phyloP scores from a whole-genome alignment of 2,888 invertebrate species.

The Luperina nickerlii region DNA sequence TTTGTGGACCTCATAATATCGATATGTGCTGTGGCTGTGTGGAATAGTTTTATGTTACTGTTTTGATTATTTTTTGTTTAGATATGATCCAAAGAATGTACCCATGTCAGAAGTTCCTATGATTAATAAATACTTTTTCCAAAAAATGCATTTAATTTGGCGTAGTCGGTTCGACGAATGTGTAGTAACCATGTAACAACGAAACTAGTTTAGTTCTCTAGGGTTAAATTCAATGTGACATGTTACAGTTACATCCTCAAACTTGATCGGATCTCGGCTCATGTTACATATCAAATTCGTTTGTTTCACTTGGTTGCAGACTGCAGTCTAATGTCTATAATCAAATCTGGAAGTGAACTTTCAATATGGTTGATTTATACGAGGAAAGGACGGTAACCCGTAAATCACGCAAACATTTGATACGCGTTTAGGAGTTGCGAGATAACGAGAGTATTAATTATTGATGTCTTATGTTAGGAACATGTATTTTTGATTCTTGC shows the following conservation, averaged over 20 bases:
- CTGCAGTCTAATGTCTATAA: constrained; percentile 62
- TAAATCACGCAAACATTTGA: constrained; percentile 51
- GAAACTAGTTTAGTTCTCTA: too few relatives aligned
- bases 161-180: too few relatives aligned
- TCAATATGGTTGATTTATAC: constrained; percentile 50
- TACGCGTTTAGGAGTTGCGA: constrained; percentile 43
- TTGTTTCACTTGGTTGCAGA: constrained; percentile 55
- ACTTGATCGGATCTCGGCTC: constrained; percentile 64
- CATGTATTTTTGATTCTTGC: constrained; percentile 39
- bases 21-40: too few relatives aligned
- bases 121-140: too few relatives aligned
- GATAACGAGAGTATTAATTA: constrained; percentile 40
- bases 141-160: too few relatives aligned
- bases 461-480: constrained; percentile 31
- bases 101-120: too few relatives aligned
- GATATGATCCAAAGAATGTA: too few relatives aligned
- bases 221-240: constrained; percentile 46
- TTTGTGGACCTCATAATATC: too few relatives aligned
- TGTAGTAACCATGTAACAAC: too few relatives aligned
- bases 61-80: too few relatives aligned
- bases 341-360: constrained; percentile 63
- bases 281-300: constrained; percentile 68
- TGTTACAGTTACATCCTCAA: constrained; percentile 68
- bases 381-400: constrained; percentile 35
- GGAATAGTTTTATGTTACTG: too few relatives aligned